Percentiles rank a stretch among this genome's conserved stretches.
Conservation (phyloP, 2,888 invertebrate species). For the Tetropium fuscum region DNA sequence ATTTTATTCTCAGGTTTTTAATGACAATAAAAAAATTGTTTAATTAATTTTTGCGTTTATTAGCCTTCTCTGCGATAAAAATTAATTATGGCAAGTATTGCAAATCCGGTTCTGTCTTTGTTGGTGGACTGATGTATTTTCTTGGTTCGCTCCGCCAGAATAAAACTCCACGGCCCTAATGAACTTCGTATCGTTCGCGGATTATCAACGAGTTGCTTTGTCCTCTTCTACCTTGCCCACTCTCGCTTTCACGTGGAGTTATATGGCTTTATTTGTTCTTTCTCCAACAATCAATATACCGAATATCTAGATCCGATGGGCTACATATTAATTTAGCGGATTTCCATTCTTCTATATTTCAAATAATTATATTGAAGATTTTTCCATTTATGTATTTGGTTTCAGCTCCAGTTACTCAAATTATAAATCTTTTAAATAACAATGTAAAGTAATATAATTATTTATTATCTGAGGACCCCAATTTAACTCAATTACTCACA, state of each 20-base stretch:
- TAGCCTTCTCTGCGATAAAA: too few species aligned
- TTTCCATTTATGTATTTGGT: too few species aligned
- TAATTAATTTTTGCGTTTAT: too few species aligned
- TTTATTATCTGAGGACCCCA: too few species aligned
- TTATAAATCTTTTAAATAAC: too few species aligned
- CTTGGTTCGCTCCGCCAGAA: slow-evolving; percentile 8
- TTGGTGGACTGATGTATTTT: slow-evolving; percentile 13
- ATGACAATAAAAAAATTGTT: too few species aligned
- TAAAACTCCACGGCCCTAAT: slow-evolving; percentile 51
- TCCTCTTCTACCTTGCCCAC: slow-evolving; percentile 43
- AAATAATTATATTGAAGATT: too few species aligned
- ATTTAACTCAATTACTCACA: too few species aligned
- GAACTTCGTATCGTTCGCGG: slow-evolving; percentile 60
- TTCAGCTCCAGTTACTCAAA: too few species aligned
- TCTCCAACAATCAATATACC: slow-evolving; percentile 29
- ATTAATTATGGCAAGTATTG: not conserved
- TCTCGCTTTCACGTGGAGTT: slow-evolving; percentile 50
- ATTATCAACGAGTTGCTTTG: slow-evolving; percentile 55
- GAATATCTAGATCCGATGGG: slow-evolving; percentile 1
- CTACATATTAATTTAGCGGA: slow-evolving; percentile 20
- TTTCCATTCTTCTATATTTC: too few species aligned
- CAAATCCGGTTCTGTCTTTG: slow-evolving; percentile 9
- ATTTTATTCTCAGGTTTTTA: too few species aligned
- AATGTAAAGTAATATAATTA: too few species aligned
- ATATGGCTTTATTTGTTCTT: slow-evolving; percentile 53